Conservation (phyloP, 30 jellyfish, hydroid and myxozoan genomes). For the Cassiopea andromeda region DNA sequence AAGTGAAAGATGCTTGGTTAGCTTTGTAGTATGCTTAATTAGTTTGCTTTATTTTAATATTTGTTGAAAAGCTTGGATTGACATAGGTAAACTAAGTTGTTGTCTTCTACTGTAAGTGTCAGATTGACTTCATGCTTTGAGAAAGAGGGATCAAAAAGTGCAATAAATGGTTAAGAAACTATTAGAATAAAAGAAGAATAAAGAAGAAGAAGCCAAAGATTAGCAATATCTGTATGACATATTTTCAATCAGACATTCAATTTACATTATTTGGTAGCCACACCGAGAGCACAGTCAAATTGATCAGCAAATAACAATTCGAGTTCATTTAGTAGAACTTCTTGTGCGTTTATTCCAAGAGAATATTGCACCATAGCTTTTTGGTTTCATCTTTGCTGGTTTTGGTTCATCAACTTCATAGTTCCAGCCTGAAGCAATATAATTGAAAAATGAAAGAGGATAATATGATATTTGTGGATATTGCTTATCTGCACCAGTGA, state of each 20-base stretch:
- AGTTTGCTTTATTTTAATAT: too few relatives aligned
- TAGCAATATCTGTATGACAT: not conserved
- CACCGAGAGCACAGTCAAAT: not conserved
- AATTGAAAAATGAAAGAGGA: not conserved
- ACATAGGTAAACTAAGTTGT: too few relatives aligned
- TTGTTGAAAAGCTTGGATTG: too few relatives aligned
- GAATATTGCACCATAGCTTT: conserved; percentile 91
- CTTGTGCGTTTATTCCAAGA: conserved; percentile 98
- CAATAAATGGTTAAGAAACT: not conserved
- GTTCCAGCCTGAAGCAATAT: conserved; percentile 72
- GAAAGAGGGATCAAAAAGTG: not conserved
- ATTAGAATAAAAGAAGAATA: not conserved
- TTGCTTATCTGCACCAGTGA: too few relatives aligned
- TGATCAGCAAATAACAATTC: not conserved
- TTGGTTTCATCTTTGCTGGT: conserved; percentile 59
- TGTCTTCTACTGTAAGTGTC: too few relatives aligned
- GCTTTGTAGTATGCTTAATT: not conserved
- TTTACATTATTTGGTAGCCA: not conserved
- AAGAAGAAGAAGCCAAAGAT: not conserved
- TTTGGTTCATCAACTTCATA: conserved; percentile 87
- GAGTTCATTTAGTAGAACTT: conserved; percentile 64
- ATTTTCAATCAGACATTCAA: not conserved
- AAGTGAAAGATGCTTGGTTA: not conserved
- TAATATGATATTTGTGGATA: too few relatives aligned
- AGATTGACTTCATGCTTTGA: not conserved